Conservation (phyloP, 2,797 vertebrate species). For the Rousettus madagascariensis region DNA sequence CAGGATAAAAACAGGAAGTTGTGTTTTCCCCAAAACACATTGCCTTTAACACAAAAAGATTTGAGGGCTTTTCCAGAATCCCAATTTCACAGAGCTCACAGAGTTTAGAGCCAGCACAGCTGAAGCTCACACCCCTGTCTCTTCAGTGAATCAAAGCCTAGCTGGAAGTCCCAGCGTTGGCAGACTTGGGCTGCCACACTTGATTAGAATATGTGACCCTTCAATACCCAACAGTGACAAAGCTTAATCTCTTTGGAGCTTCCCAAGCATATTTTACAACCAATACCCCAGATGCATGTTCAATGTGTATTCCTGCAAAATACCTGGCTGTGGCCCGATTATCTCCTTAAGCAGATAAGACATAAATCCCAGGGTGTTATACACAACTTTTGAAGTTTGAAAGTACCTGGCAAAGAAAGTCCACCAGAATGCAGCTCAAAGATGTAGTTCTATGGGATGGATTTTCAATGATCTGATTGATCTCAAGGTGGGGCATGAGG, state of each 20-base stretch:
- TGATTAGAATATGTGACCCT: slow-evolving; percentile 7
- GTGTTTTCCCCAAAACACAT: slow-evolving; percentile 55
- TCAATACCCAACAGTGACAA: not conserved
- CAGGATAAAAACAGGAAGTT: slow-evolving; percentile 40
- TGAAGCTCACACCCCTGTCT: not conserved
- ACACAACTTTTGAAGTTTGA: slow-evolving; percentile 57
- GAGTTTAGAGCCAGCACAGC: not conserved
- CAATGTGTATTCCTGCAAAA: slow-evolving; percentile 12
- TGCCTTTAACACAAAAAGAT: slow-evolving; percentile 48
- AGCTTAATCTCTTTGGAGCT: slow-evolving; percentile 12
- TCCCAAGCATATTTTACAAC: slow-evolving; percentile 16
- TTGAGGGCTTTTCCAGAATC: slow-evolving; percentile 13
- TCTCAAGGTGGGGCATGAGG: not conserved
- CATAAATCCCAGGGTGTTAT: slow-evolving; percentile 52
- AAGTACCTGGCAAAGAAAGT: slow-evolving; percentile 57
- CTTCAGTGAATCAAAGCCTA: not conserved
- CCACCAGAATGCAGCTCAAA: slow-evolving; percentile 20
- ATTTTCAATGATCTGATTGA: not conserved
- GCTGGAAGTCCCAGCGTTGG: not conserved
- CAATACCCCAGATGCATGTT: not conserved
- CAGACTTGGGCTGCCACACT: not conserved
- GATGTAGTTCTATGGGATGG: not conserved
- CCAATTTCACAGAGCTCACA: not conserved
- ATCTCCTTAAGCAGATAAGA: slow-evolving; percentile 51
- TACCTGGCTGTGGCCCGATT: slow-evolving; percentile 12